Base-by-base conservation (phyloP, 2,888 invertebrate species). In the Pollenia griseotomentosa region DNA sequence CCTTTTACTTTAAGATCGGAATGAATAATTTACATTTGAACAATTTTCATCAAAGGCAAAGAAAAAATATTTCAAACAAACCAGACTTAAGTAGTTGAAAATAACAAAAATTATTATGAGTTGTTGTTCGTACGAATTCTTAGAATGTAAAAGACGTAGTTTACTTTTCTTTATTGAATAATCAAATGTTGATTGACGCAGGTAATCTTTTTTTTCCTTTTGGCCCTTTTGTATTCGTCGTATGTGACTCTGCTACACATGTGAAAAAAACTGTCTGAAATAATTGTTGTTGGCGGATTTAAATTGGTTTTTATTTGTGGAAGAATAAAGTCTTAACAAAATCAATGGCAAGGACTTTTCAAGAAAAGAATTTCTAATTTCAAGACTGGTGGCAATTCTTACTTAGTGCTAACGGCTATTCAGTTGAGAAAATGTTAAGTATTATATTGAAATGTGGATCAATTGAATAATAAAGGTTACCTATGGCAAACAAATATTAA, bases 281-380 rank as follows among this genome's bases (percentile, higher is more conserved):
- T 53, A 77, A 77, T 86, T 83, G 71, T 82, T 84, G 84, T 74
- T 87, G 87, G 87, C 81, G 84, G 84, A 87, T 87, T 87, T 81
- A 84, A 83, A 84, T 84, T 87, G 46, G 59, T 84, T 87, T 86
- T 86, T 48, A 44, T 61, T 81, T 63, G 40, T 78, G 46, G 7
- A 77, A 42, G 33, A 70, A 51, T 19, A 48, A 51, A 70, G 68
- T 51, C 79, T 70, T 42, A 44, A 51, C 16, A 85, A 74, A 81
- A 66, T 57, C 74, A 55, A 82, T 61, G 53, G 33, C 23, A 75
- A 74, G 74, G 63, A 77, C 61, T 81, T 80, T 83, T 68, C 14
- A 51, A 66, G 59, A 68, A 82, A 82, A 68, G 51, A 48, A 59
- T 82, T 82, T 74, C 11, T 44, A 65, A 65, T 65, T 74, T 68